Base-by-base conservation (phyloP, 2,888 invertebrate species). In the Dolichomitus sp. region DNA sequence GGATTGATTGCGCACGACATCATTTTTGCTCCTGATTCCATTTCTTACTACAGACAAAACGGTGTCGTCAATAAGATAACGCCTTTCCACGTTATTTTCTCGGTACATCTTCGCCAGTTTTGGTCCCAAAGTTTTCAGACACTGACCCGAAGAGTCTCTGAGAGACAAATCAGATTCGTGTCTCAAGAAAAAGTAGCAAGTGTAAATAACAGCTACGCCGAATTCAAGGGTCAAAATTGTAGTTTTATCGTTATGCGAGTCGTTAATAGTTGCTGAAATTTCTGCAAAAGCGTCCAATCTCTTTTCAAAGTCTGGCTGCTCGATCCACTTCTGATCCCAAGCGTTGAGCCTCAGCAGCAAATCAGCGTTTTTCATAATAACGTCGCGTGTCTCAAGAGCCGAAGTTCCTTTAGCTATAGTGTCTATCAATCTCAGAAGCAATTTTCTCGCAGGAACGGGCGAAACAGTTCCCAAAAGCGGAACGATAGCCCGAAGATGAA, bases 271-370 rank as follows among this genome's bases (percentile, higher is more conserved):
- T 59, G 94, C 91, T 81, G 95, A 96, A 52, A 98, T 95, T 87
- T 95, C 94, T 88, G 96, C 96, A 88, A 98, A 98, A 0, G 97
- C 97, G 73, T 97, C 96, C 27, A 99, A 94, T 87, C 99, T 95
- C 87, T 95, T 95, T 82, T 97, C 96, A 89, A 97, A 98, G 94
- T 99, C 98, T 0, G 99, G 98, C 91, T 99, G 99, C 88, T 99
- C 99, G n/a, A 99, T 95, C 96, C 97, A 97, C 84, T 96, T 96
- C 59, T 95, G 95, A 93, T 99, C 97, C 95, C 96, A 98, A 0
- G 99, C 96, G 94, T 99, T 99, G 88, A 99, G 95, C 92, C 97
- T 95, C 5, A 92, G 91, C 2, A 97, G 93, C 14, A 97, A 90
- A 14, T 94, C 92, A 0, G 95, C 94, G 73, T 95, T 94, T 73